phyloP scores from a whole-genome alignment of 1,140 invertebrate species.

The Trichogramma pretiosum region DNA sequence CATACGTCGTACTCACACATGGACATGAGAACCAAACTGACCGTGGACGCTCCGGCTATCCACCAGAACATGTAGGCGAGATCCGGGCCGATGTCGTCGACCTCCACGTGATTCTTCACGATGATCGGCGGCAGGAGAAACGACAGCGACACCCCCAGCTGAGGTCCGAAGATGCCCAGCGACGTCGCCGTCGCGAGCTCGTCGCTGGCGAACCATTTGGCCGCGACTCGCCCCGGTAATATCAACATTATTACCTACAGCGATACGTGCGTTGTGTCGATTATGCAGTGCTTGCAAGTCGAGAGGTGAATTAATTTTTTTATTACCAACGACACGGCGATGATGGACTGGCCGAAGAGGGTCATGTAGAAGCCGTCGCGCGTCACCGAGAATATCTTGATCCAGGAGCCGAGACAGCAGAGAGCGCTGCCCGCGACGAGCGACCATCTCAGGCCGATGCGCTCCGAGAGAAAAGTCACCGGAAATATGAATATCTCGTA shows the following conservation, averaged over 20 bases:
- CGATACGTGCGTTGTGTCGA: too few species aligned
- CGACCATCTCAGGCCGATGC: conserved; percentile 34
- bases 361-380: conserved; percentile 52
- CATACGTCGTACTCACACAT: conserved; percentile 44
- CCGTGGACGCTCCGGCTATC: conserved; percentile 47
- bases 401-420: conserved; percentile 28
- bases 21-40: conserved; percentile 49
- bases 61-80: conserved; percentile 37
- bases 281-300: too few species aligned
- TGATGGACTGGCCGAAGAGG: conserved; percentile 58
- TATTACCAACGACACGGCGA: conserved; percentile 55
- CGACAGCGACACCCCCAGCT: conserved; percentile 45
- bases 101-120: conserved; percentile 33
- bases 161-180: conserved; percentile 70
- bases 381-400: conserved; percentile 25
- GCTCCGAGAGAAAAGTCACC: conserved; percentile 54
- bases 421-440: conserved; percentile 36
- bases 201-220: conserved; percentile 59
- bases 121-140: conserved; percentile 34
- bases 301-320: too few species aligned
- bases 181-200: conserved; percentile 65
- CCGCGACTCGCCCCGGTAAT: conserved; percentile 58
- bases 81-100: conserved; percentile 33
- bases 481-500: conserved; percentile 64
- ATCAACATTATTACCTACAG: conserved; percentile 57